A percentile compares a stretch with the other conserved stretches of the same genome.
phyloP scores from a whole-genome alignment of 2,888 invertebrate genomes.

The Cerceris rybyensis region DNA sequence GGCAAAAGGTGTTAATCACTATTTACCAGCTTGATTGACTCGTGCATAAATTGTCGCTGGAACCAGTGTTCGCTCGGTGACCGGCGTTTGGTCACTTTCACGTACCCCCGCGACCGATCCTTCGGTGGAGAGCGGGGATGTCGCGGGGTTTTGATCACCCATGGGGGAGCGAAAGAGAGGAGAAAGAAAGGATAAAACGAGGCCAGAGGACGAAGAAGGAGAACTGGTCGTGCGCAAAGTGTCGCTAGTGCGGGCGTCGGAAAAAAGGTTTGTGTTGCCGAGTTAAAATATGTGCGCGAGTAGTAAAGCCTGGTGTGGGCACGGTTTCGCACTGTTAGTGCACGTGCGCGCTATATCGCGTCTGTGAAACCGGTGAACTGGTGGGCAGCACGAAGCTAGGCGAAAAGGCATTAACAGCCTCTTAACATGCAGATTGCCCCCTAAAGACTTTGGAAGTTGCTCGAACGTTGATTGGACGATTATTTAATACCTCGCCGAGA shows the following conservation, averaged over 20 bases:
- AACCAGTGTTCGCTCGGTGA: constrained; percentile 60
- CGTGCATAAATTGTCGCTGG: constrained; percentile 62
- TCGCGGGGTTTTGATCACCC: too few species aligned
- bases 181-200: constrained; percentile 40
- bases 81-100: constrained; percentile 39
- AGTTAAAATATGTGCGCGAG: constrained; percentile 3
- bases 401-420: constrained; percentile 80
- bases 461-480: constrained; percentile 80
- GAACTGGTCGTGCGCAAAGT: constrained; percentile 39
- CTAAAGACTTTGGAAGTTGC: constrained; percentile 78
- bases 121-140: too few species aligned
- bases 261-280: constrained; percentile 9
- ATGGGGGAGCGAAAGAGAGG: constrained; percentile 23
- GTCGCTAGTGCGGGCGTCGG: constrained; percentile 8
- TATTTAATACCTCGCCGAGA: constrained; percentile 76
- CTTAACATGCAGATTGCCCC: constrained; percentile 81
- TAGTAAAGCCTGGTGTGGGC: constrained; percentile 3
- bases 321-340: background rate
- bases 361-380: constrained; percentile 34
- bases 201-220: constrained; percentile 27
- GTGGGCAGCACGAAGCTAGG: constrained; percentile 73
- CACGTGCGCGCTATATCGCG: background rate
- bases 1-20: constrained; percentile 65
- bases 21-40: constrained; percentile 67
- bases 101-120: constrained; percentile 15